Conservation (phyloP, 2,797 vertebrate species). For the Dendrocincla fuliginosa region DNA sequence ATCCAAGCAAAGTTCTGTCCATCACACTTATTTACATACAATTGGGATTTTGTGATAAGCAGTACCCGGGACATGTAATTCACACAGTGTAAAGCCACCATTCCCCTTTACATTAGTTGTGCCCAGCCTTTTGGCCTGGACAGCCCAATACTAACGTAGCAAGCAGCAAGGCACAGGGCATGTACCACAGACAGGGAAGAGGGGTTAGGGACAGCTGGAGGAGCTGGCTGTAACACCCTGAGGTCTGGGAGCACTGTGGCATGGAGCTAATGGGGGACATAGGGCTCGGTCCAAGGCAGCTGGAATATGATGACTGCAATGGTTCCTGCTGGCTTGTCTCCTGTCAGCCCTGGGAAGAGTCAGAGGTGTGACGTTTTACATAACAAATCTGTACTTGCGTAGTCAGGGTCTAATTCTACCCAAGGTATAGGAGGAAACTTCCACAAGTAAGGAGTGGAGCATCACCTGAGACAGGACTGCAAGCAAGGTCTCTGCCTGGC, state of each 20-base stretch:
- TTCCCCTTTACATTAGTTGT: background rate
- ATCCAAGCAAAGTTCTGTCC: background rate
- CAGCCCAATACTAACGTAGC: background rate
- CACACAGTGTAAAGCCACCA: background rate
- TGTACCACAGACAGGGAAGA: background rate
- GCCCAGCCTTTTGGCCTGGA: background rate
- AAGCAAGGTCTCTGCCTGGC: background rate
- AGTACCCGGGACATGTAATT: accelerated
- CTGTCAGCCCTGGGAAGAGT: background rate
- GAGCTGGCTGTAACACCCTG: accelerated
- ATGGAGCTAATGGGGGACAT: accelerated
- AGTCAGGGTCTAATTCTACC: background rate
- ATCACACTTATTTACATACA: background rate
- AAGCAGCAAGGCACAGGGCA: background rate
- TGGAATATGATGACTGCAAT: background rate
- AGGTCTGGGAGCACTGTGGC: accelerated
- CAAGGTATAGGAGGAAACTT: background rate
- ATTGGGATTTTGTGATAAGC: background rate
- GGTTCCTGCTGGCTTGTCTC: background rate
- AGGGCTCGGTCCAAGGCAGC: background rate
- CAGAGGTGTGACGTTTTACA: background rate
- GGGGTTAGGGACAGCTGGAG: background rate
- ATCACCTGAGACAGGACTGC: background rate
- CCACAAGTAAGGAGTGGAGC: background rate
- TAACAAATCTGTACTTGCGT: background rate